Percentiles rank a stretch among this genome's conserved stretches.
These are phyloP conservation scores for Homalodisca vitripennis DNA, from an alignment of 1,140 invertebrate genomes.

Conservation along the genomic window DNA sequence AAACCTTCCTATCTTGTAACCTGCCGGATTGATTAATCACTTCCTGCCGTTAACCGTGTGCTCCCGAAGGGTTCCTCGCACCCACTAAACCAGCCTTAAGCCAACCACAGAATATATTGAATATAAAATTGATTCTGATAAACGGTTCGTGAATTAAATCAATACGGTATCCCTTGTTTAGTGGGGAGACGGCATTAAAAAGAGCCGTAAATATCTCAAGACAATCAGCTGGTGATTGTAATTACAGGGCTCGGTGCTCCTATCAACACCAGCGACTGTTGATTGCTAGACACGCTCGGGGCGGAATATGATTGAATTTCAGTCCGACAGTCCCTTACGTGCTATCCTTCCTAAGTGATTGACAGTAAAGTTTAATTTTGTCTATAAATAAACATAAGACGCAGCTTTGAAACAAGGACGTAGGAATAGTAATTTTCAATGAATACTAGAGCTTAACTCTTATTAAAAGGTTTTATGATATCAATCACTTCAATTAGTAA, in stretches of 20 bases:
- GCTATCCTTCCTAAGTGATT: neutral
- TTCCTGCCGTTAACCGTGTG: neutral
- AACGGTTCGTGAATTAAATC: constrained; percentile 11
- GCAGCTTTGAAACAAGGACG: neutral
- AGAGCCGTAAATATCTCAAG: neutral
- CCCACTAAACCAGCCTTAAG: neutral
- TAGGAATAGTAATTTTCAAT: neutral
- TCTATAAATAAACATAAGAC: neutral
- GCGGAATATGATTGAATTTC: neutral
- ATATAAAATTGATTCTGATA: constrained; percentile 2
- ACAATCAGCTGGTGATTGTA: constrained; percentile 11
- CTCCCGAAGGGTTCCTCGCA: neutral
- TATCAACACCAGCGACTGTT: neutral
- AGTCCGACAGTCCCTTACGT: neutral
- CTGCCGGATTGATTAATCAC: neutral
- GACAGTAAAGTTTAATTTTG: neutral
- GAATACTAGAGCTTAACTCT: neutral
- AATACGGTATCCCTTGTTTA: constrained; percentile 2
- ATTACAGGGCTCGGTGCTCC: neutral
- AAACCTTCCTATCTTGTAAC: too few species aligned
- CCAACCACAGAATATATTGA: neutral
- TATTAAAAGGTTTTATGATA: too few species aligned
- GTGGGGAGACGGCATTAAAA: constrained; percentile 2
- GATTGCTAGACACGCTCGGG: neutral
- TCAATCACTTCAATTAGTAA: too few species aligned